Base-by-base conservation (phyloP, 2,113 vertebrate species). In the Poeciliopsis occidentalis region DNA sequence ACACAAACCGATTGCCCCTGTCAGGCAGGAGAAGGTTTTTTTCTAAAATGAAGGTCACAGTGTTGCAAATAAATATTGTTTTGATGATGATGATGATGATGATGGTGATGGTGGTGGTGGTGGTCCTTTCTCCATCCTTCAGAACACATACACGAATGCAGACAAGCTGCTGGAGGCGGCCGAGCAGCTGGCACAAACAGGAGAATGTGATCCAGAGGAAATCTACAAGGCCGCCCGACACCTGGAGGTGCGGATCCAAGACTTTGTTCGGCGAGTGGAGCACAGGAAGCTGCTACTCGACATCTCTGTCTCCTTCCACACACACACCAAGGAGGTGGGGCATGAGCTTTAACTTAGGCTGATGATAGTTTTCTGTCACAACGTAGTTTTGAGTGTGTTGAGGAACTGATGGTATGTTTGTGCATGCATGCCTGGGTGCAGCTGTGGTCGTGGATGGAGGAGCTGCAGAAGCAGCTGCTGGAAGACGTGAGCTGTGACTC, bases 361-460 rank as follows among this genome's bases (percentile, higher is more conserved):
- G 51, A 47, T 17, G 29, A 37, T 29, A 29, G 11, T 62, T 12
- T 27, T 61, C n/a, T 62, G 61, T 32, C 61, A 64, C 10, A 1
- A 8, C 26, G 64, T 11, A 4, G 64, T 26, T 26, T 26, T 24
- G 64, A 37, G 10, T 26, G 4, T 67, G 73, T 39, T n/a, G 47
- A 51, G 17, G 47, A 22, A 22, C 47, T n/a, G 12, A 12, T 22
- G 27, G 47, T 24, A 13, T 60, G 37, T 29, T 26, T 41, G 31
- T 7, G 22, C 32, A 11, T 47, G 12, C 12, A 1, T 34, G 30
- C 65, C 3, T 64, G 41, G 87, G 78, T 80, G 57, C 92, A 99
- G 98, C 87, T 99, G 91, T 99, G 98, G 98, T 97, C 97, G 57
- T 99, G 98, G 98, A 98, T 99, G 98, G 97, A 99, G 93, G 98